phyloP scores from a whole-genome alignment of 2,888 invertebrate genomes.

The Dioctria linearis region DNA sequence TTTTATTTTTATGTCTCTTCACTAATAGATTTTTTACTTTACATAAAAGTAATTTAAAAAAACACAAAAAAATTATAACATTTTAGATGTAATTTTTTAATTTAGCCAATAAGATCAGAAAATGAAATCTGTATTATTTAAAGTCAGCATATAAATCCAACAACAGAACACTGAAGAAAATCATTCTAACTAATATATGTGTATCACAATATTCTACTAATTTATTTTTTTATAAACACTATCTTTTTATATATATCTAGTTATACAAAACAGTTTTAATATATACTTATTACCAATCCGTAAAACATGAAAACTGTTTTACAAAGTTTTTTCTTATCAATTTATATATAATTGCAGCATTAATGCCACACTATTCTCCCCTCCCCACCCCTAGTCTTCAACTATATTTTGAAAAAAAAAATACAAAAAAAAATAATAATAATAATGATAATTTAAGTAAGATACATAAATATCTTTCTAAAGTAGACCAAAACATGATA shows the following conservation, averaged over 20 bases:
- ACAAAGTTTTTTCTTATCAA: slow-evolving; percentile 17
- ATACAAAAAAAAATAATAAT: neutral
- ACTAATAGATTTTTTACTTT: slow-evolving; percentile 26
- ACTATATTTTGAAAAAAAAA: no score
- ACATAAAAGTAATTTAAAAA: slow-evolving; percentile 11
- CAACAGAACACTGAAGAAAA: neutral
- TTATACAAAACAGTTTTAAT: slow-evolving; percentile 36
- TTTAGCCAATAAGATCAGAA: slow-evolving; percentile 38
- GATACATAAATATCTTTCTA: neutral
- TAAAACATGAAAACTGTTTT: slow-evolving; percentile 21
- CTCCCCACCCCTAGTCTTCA: no score
- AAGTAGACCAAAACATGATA: neutral
- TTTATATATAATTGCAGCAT: no score
- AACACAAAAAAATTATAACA: slow-evolving; percentile 9
- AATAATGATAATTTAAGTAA: slow-evolving; percentile 8
- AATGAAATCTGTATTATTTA: slow-evolving; percentile 23
- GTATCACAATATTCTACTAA: slow-evolving; percentile 20
- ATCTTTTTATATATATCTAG: slow-evolving; percentile 16
- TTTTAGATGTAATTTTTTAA: slow-evolving; percentile 45
- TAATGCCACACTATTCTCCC: no score
- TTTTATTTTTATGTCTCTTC: neutral
- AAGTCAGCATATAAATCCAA: slow-evolving; percentile 34
- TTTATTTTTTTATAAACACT: slow-evolving; percentile 42
- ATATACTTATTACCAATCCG: slow-evolving; percentile 17
- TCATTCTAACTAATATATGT: slow-evolving; percentile 14